Percentiles rank a stretch among this genome's conserved stretches.
phyloP scores from a whole-genome alignment of 2,888 invertebrate species.

The Phoronis australis region DNA sequence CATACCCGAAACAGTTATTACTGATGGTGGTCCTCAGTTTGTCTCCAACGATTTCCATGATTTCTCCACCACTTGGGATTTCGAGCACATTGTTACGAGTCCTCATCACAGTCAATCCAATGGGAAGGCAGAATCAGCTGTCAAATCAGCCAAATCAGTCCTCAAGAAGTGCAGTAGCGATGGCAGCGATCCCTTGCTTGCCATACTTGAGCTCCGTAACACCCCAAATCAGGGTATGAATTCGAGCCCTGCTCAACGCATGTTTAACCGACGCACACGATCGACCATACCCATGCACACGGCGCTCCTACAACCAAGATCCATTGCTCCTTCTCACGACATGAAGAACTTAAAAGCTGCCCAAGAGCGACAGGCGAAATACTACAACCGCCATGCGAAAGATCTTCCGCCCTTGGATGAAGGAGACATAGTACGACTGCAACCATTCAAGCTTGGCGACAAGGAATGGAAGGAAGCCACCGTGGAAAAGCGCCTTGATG shows the following conservation, averaged over 20 bases:
- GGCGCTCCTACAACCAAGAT: neutral
- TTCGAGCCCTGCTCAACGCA: neutral
- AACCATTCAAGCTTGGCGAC: neutral
- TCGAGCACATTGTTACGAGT: slow-evolving; percentile 5
- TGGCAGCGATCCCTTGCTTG: slow-evolving; percentile 7
- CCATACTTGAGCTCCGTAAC: slow-evolving; percentile 6
- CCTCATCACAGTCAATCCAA: slow-evolving; percentile 3
- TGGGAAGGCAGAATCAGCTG: slow-evolving; percentile 4
- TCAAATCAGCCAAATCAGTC: slow-evolving; percentile 2
- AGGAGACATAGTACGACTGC: neutral
- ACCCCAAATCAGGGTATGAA: slow-evolving; percentile 5
- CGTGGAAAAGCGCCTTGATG: neutral
- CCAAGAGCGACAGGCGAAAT: neutral
- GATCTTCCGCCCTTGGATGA: neutral
- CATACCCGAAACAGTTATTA: slow-evolving; percentile 7
- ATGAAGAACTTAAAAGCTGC: too few relatives aligned
- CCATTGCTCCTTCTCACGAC: too few relatives aligned
- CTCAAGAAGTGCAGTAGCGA: neutral
- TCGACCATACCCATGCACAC: slow-evolving; percentile 3
- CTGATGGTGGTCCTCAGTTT: slow-evolving; percentile 4
- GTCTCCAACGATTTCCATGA: slow-evolving; percentile 4
- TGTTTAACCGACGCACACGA: slow-evolving; percentile 5
- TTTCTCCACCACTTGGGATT: slow-evolving; percentile 4
- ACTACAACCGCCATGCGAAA: neutral
- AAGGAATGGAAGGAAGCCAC: slow-evolving; percentile 4